Evolutionary conservation across 1,140 invertebrate species (phyloP), one percentile per base, ranked within the genome.

Genomic region (Brachionus angularis): DNA sequence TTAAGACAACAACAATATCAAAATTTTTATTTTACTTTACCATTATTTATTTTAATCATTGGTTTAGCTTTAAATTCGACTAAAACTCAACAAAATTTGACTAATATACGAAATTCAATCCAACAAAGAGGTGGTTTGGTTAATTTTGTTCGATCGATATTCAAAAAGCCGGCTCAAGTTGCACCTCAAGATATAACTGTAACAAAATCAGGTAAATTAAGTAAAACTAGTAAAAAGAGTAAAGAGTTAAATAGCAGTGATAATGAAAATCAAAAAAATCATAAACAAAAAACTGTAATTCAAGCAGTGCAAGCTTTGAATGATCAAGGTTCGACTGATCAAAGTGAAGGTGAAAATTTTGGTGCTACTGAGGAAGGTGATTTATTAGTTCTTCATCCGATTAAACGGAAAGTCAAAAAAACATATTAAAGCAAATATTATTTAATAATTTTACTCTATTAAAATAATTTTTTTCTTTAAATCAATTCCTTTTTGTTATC

Each of bases 1-100:
- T 18, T 67, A n/a, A 33, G 16, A 31, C 62, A 47, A 50, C 18
- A 67, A 18, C 42, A 67, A 67, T 67, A 67, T 36, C 62, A 67
- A 67, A 67, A 67, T 67, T 39, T 67, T 21, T 67, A 67, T 34
- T 67, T 67, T 14, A 67, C 62, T 0, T 34, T 67, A 50, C 62
- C 62, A 10, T 33, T 67, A 23, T 67, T 67, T 50, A 27, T 67
- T 10, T 21, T 67, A 2, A 47, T 67, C 5, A 25, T 67, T 21
- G 21, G 21, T 34, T 47, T 47, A 21, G 42, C 47, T 23, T 50
- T 67, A 12, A 67, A 50, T 36, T 67, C 16, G 18, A 47, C 29
- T 16, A 67, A 18, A 18, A 14, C 29, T 47, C 62, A 47, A 5
- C 8, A 2, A 8, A 47, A 14, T 29, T 50, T 67, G 23, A 3